A percentile compares a stretch with the other conserved stretches of the same genome.
phyloP scores from a whole-genome alignment of 2,888 invertebrate species.

The Rhaphigaster nebulosa region DNA sequence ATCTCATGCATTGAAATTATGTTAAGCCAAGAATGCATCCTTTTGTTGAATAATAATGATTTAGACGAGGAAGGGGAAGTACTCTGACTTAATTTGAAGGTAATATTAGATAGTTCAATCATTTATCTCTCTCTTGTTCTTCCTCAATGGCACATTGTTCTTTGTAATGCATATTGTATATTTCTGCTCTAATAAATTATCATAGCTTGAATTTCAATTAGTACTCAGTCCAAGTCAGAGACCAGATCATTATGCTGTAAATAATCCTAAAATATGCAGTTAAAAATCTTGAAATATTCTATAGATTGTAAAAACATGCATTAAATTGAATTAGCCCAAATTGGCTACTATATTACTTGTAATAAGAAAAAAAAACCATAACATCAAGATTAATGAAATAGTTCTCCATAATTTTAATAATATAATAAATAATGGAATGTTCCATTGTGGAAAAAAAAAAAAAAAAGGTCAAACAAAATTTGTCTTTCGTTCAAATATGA shows the following conservation, averaged over 20 bases:
- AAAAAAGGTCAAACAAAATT: no score
- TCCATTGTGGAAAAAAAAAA: no score
- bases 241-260: not conserved
- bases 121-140: conserved; percentile 22
- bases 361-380: no score
- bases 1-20: conserved; percentile 39
- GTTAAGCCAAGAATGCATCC: conserved; percentile 38
- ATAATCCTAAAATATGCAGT: no score
- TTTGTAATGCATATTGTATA: not conserved
- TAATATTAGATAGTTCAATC: conserved; percentile 29
- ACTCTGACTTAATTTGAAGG: conserved; percentile 18
- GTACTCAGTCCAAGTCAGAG: not conserved
- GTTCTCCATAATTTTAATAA: no score
- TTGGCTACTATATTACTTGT: no score
- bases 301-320: no score
- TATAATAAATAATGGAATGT: no score
- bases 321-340: no score
- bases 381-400: no score
- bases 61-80: conserved; percentile 50
- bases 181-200: not conserved
- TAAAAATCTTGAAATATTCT: no score
- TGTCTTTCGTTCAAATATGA: no score
- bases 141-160: conserved; percentile 1
- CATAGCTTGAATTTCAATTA: not conserved
- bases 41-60: conserved; percentile 35